phyloP scores from a whole-genome alignment of 2,113 vertebrate genomes.

The Gymnorhina tibicen region DNA sequence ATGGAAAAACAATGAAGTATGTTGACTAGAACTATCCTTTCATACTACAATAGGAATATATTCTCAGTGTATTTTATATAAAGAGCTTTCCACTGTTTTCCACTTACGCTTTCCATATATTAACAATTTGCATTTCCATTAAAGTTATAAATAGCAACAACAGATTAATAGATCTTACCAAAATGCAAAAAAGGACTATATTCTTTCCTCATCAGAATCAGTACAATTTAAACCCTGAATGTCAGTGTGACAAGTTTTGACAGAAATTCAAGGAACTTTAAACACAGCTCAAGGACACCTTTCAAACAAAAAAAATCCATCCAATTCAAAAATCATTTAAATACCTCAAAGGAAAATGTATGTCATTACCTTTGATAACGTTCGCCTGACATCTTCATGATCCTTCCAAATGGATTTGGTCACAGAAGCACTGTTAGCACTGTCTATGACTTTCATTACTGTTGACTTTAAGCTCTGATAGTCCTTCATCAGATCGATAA shows the following conservation, averaged over 20 bases:
- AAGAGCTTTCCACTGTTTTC: background rate
- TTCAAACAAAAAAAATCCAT: background rate
- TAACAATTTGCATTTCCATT: background rate
- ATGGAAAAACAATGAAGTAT: background rate
- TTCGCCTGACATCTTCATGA: conserved; percentile 81
- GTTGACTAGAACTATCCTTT: background rate
- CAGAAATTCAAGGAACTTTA: background rate
- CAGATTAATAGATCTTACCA: background rate
- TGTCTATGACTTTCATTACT: conserved; percentile 79
- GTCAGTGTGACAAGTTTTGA: background rate
- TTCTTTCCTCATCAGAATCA: background rate
- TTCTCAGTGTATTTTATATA: background rate
- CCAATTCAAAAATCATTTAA: background rate
- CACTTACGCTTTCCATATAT: background rate
- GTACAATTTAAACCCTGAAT: background rate
- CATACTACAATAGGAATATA: background rate
- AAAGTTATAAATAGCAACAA: background rate
- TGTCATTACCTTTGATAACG: conserved; percentile 79
- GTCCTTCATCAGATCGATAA: conserved; percentile 83
- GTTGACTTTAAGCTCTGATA: conserved; percentile 81
- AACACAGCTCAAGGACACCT: background rate
- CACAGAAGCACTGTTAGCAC: conserved; percentile 71
- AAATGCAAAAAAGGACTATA: background rate
- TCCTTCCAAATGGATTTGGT: conserved; percentile 82
- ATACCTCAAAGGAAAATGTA: background rate